Evolutionary conservation across 2,113 vertebrate species (phyloP), one percentile per base, ranked within the genome.

Genomic region (Channa maculata): DNA sequence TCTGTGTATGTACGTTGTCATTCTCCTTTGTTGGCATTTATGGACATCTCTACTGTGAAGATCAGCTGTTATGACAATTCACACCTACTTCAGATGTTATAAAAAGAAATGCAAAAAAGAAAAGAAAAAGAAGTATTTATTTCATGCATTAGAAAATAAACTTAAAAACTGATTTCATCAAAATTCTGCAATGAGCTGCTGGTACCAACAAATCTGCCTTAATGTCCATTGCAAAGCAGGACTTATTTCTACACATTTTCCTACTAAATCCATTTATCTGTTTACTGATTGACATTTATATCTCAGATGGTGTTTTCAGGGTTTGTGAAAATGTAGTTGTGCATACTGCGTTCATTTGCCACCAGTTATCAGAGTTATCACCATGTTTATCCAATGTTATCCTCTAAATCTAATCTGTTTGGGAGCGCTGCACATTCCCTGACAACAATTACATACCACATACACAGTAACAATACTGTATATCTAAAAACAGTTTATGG

Each of bases 401-500:
- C 72, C 66, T 41, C 12, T 62, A 52, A 74, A 0, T 76, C 63
- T 75, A 84, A 88, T 85, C 84, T 68, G 55, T 69, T 15, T 71
- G 34, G 9, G 6, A 70, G 51, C 80, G 41, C 52, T 14, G 24
- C 49, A 58, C 8, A 50, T 59, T 49, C 49, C 58, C 8, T 43
- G 43, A 52, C 36, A 62, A 54, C 51, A 55, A 44, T 55, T 36
- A 48, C 37, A 24, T 24, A 24, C 24, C 24, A 24, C 24, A 24
- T 24, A 24, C 33, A 14, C 33, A 61, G 9, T 69, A 12, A 59
- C 44, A 24, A 24, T 24, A 24, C 24, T 24, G 24, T 24, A 24
- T 24, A 24, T 24, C 24, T 24, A 24, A 24, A 24, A 24, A 24
- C 24, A 24, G 24, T 24, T 24, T 24, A 24, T 24, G 24, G 24